These are phyloP conservation scores for Synergus umbraculus DNA, from an alignment of 2,888 invertebrate species.

Conservation along the genomic window DNA sequence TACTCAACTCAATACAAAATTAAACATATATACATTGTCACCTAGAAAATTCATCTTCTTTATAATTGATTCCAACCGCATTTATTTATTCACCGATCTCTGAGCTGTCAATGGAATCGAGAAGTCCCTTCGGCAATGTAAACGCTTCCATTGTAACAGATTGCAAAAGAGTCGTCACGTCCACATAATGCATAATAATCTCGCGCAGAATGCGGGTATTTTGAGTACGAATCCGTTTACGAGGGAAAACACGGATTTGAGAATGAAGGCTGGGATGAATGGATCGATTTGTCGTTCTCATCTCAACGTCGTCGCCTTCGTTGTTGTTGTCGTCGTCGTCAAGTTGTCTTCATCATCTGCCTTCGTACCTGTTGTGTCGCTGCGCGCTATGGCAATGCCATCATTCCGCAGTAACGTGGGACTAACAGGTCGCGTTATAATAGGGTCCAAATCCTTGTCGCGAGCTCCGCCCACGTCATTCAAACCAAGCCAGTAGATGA, in stretches of 20 bases:
- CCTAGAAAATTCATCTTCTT: not conserved
- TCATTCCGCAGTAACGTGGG: constrained; percentile 53
- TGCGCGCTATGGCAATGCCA: constrained; percentile 48
- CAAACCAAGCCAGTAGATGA: constrained; percentile 51
- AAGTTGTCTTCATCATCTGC: constrained; percentile 35
- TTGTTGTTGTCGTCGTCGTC: not conserved
- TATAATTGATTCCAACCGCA: not conserved
- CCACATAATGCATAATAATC: constrained; percentile 54
- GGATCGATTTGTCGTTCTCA: constrained; percentile 70
- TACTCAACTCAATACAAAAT: too few relatives aligned
- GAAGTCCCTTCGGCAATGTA: constrained; percentile 54
- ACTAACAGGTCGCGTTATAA: constrained; percentile 56
- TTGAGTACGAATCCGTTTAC: constrained; percentile 69
- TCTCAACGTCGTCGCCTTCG: constrained; percentile 28
- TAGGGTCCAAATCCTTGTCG: constrained; percentile 56
- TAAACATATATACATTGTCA: too few relatives aligned
- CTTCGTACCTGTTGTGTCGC: constrained; percentile 48
- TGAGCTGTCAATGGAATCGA: constrained; percentile 56
- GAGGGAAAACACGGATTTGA: constrained; percentile 68
- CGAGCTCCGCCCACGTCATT: constrained; percentile 72
- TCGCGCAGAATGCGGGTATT: constrained; percentile 63
- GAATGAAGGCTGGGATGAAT: constrained; percentile 66
- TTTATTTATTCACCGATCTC: constrained; percentile 39
- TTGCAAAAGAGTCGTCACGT: constrained; percentile 44
- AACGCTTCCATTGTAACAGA: constrained; percentile 42